Evolutionary conservation across 2,888 invertebrate species (phyloP).

Genomic region (Lepidochrysops patricia): DNA sequence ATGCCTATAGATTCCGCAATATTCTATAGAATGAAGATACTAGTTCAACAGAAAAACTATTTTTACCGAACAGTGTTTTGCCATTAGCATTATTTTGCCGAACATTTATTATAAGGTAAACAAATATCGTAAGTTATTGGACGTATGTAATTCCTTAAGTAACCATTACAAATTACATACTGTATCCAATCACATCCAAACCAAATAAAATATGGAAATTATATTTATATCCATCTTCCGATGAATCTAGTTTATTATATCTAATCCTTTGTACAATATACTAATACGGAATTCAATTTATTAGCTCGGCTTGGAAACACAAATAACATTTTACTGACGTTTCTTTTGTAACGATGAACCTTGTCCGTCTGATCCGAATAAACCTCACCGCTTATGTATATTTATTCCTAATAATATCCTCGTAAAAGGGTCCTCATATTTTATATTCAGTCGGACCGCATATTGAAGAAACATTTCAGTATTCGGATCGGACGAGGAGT

Average conservation of each 20-base stretch:
- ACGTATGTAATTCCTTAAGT: background rate
- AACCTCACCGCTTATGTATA: slow-evolving; percentile 62
- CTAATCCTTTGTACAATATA: slow-evolving; percentile 6
- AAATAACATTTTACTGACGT: slow-evolving; percentile 12
- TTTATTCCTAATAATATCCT: slow-evolving; percentile 63
- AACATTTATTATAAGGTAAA: background rate
- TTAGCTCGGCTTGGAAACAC: slow-evolving; percentile 9
- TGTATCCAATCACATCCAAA: background rate
- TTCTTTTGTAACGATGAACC: slow-evolving; percentile 13
- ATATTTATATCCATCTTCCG: background rate
- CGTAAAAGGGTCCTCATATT: slow-evolving; percentile 55
- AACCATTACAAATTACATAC: background rate
- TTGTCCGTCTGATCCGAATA: slow-evolving; percentile 52
- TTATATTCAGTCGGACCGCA: slow-evolving; percentile 62
- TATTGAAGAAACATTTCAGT: slow-evolving; percentile 61
- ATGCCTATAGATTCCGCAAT: too few species aligned
- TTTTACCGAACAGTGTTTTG: too few species aligned
- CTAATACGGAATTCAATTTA: slow-evolving; percentile 13
- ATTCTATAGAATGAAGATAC: too few species aligned
- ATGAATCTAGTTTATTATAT: background rate
- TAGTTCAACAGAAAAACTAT: too few species aligned
- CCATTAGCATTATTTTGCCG: too few species aligned
- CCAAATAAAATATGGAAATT: background rate
- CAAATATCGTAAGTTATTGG: background rate
- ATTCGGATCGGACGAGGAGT: slow-evolving; percentile 17